phyloP scores from a whole-genome alignment of 2,113 vertebrate genomes.

The Sinocyclocheilus maitianheensis region DNA sequence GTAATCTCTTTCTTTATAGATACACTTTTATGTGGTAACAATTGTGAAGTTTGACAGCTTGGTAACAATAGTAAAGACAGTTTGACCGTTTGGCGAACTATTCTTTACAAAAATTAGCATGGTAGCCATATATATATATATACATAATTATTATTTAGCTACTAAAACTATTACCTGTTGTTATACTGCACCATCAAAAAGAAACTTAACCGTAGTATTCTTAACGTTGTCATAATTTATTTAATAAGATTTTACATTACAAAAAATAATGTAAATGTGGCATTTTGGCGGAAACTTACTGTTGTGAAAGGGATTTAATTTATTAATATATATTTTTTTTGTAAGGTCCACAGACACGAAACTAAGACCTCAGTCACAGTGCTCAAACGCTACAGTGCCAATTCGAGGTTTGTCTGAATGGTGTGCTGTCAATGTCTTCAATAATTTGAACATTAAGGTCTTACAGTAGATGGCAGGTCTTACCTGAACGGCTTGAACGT shows the following conservation, averaged over 20 bases:
- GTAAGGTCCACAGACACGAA: not conserved
- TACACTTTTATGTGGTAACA: not conserved
- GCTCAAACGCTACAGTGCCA: not conserved
- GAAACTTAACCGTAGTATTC: not conserved
- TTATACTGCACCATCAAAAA: not conserved
- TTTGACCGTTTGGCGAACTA: not conserved
- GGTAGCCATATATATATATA: not conserved
- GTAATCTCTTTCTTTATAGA: not conserved
- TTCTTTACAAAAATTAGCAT: not conserved
- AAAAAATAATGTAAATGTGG: not conserved
- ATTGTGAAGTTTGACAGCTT: not conserved
- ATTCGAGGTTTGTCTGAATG: not conserved
- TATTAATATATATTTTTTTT: not conserved
- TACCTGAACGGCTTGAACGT: constrained; percentile 98
- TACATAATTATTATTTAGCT: no score
- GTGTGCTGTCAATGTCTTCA: not conserved
- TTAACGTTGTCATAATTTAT: not conserved
- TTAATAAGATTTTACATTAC: not conserved
- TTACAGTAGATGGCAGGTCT: constrained; percentile 60
- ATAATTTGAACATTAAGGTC: not conserved
- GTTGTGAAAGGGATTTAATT: not conserved
- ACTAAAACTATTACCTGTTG: not conserved
- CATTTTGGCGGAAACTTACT: not conserved
- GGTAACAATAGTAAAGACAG: not conserved
- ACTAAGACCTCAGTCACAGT: not conserved